Percentiles rank a stretch among this genome's conserved stretches.
These are phyloP conservation scores for Lissonota sp. DNA, from an alignment of 2,888 invertebrate genomes.

Conservation along the genomic window DNA sequence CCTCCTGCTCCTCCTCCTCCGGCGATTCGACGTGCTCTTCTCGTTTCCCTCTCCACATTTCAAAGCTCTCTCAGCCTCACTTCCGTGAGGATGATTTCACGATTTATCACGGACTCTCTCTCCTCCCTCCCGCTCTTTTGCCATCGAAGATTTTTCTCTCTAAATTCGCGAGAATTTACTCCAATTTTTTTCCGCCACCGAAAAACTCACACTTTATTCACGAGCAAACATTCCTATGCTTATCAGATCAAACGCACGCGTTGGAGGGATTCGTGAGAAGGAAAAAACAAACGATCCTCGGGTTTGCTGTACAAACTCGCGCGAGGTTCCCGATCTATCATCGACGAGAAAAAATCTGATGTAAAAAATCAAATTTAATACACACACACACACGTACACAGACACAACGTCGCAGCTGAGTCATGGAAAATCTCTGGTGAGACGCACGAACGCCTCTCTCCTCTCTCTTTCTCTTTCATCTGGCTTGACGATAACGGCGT, in stretches of 20 bases:
- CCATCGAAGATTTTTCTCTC: slow-evolving; percentile 29
- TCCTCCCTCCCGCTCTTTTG: not conserved
- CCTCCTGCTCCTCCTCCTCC: slow-evolving; percentile 43
- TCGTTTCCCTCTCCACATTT: slow-evolving; percentile 29
- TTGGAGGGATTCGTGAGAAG: not conserved
- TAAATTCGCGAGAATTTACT: not conserved
- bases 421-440: slow-evolving; percentile 48
- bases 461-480: not conserved
- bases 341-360: slow-evolving; percentile 1
- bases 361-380: slow-evolving; percentile 42
- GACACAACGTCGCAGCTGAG: slow-evolving; percentile 39
- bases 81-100: slow-evolving; percentile 67
- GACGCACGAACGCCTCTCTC: slow-evolving; percentile 9
- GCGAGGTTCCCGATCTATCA: slow-evolving; percentile 31
- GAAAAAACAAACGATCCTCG: slow-evolving; percentile 21
- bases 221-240: slow-evolving; percentile 35
- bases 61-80: slow-evolving; percentile 15
- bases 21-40: slow-evolving; percentile 26
- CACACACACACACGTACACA: too few species aligned
- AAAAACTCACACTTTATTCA: slow-evolving; percentile 11
- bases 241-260: slow-evolving; percentile 32
- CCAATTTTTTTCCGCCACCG: not conserved
- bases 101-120: slow-evolving; percentile 65
- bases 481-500: slow-evolving; percentile 24
- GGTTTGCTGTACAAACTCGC: not conserved